Base-by-base conservation (phyloP, 2,113 vertebrate genomes). In the Mus pahari region DNA sequence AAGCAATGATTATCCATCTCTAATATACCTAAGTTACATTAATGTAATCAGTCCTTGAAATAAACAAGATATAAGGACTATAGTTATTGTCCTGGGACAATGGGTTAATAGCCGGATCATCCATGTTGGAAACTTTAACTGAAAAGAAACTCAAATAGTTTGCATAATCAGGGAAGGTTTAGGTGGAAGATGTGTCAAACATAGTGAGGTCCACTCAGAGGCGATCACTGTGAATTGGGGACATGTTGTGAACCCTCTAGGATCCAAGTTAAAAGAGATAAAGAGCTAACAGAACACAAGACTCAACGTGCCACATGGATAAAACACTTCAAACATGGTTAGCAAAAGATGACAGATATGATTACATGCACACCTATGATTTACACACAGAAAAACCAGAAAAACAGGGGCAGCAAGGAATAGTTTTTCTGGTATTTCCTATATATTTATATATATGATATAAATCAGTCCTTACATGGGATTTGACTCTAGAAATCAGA, bases 271-370 rank as follows among this genome's bases (percentile, higher is more conserved):
- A 58, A 62, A 31, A 39, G 14, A 16, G 7, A 62, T 75, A 28
- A 73, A n/a, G 13, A 53, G 20, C 45, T 39, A 5, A 64, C 1
- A 64, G 10, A 86, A 53, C 4, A 31, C 1, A 64, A 45, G 11
- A 53, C 4, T 2, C 19, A 86, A 78, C 1, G 42, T 12, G 24
- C 16, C 10, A n/a, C 4, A 33, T 50, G 31, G 11, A 55, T 71
- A 16, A n/a, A 4, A 33, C 2, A 24, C 3, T n/a, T 71, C 20
- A 55, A 8, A 3, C 33, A n/a, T 53, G 14, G 0, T 7, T 45
- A 28, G 31, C 31, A 62, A 93, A 86, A 28, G 7, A 82, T 60
- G 19, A 36, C 9, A 12, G 4, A n/a, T 5, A 82, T 81, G 1
- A 64, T 3, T 53, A 81, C 12, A 36, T 81, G 20, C 36, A 33